Base-by-base conservation (phyloP, 2,888 invertebrate genomes). In the Torymus aiolomorphi region DNA sequence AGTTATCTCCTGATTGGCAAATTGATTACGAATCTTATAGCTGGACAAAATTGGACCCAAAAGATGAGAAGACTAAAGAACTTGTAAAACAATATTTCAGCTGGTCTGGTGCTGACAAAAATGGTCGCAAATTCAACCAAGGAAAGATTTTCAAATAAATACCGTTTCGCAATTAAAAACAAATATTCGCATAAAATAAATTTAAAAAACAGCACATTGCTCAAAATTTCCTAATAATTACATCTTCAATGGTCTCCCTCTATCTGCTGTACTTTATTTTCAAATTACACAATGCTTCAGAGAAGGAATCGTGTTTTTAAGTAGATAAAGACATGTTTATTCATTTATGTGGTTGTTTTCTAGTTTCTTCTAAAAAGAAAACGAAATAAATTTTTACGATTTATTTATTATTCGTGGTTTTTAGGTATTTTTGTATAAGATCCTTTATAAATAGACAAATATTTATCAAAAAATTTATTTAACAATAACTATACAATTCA, bases 81-180 rank as follows among this genome's bases (percentile, higher is more conserved):
- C 90, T 97, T 77, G 97, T 99, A 14, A 92, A 94, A 83, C 95
- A 97, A 87, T 98, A 98, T 92, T 95, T 98, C 91, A 93, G 96
- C 62, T 98, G 97, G 97, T 92, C 93, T 85, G 98, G 98, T 82
- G 91, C 92, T 20, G 97, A 98, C 91, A 96, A 95, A 90, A 91
- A 93, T 72, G 98, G 97, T 80, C 96, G 98, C 90, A 94, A 95
- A 89, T 98, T 98, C 93, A 98, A 98, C 92, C 97, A 99, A 93
- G 99, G 99, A 91, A 99, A 99, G 93, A 96, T 99, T 91, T 99
- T 98, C 94, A 99, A 99, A 93, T 99, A 94, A 93, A 94, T 93
- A 88, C 80, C 83, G 84, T 86, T 82, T 82, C 77, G 79, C 82
- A 85, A 82, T 85, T 78, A 81, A 83, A 85, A 84, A 84, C 83